phyloP scores from a whole-genome alignment of 2,888 invertebrate species.

The Scrobipalpa atriplicella region DNA sequence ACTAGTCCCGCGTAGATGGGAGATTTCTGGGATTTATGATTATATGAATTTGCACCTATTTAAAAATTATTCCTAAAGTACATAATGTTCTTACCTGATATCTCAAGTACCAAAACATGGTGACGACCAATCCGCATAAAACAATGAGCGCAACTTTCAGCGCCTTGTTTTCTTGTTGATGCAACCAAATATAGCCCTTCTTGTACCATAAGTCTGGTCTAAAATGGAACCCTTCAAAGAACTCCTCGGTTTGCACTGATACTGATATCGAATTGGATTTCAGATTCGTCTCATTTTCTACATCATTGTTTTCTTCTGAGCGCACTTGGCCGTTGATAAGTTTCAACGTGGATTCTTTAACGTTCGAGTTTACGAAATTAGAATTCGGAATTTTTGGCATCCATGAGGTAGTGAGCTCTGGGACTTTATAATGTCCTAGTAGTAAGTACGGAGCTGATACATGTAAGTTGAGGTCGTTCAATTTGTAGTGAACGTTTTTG shows the following conservation, averaged over 20 bases:
- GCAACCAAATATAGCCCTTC: slow-evolving; percentile 83
- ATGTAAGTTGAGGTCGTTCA: slow-evolving; percentile 70
- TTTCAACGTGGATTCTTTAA: slow-evolving; percentile 56
- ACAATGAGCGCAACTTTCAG: slow-evolving; percentile 87
- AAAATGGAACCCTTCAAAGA: slow-evolving; percentile 69
- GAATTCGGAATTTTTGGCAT: slow-evolving; percentile 67
- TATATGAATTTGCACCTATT: too few species aligned
- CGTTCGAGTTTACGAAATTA: slow-evolving; percentile 51
- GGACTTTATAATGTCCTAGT: slow-evolving; percentile 88
- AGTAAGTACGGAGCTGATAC: slow-evolving; percentile 75
- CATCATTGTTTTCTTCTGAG: slow-evolving; percentile 59
- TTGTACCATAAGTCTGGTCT: slow-evolving; percentile 72
- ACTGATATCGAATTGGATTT: slow-evolving; percentile 74
- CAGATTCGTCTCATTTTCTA: slow-evolving; percentile 71
- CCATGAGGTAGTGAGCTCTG: slow-evolving; percentile 81
- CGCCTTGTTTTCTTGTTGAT: slow-evolving; percentile 89
- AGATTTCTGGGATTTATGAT: too few species aligned
- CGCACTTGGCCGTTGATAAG: slow-evolving; percentile 72
- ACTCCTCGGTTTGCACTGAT: slow-evolving; percentile 83
- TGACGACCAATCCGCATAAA: slow-evolving; percentile 85
- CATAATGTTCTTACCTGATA: slow-evolving; percentile 81
- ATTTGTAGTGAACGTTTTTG: slow-evolving; percentile 74
- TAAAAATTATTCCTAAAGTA: slow-evolving; percentile 33
- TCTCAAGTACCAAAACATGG: slow-evolving; percentile 89
- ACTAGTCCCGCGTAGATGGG: too few species aligned